Evolutionary conservation across 2,888 invertebrate genomes (phyloP).

Genomic region (Machimus rusticus): DNA sequence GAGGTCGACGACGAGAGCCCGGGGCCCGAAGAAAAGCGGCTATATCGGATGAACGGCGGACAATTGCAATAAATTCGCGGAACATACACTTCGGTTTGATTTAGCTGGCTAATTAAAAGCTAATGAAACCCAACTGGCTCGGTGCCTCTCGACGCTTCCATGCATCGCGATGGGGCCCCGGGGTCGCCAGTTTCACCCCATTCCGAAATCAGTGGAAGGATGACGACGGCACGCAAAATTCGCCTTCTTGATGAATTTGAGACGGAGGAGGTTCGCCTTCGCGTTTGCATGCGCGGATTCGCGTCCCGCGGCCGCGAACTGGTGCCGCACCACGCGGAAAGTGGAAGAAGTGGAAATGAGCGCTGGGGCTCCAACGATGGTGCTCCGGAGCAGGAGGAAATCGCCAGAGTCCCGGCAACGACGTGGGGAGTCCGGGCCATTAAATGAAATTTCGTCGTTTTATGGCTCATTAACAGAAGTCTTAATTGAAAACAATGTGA

Average conservation of each 20-base stretch:
- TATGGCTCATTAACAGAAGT: conserved; percentile 49
- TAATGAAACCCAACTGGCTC: conserved; percentile 42
- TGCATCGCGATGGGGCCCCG: neutral
- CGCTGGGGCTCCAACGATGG: neutral
- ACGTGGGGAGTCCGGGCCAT: conserved; percentile 43
- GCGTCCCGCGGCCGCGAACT: neutral
- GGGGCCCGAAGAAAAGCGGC: neutral
- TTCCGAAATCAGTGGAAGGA: neutral
- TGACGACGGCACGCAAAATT: conserved; percentile 13
- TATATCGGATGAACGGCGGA: neutral
- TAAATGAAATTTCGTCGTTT: conserved; percentile 47
- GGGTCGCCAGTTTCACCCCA: neutral
- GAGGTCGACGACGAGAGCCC: neutral
- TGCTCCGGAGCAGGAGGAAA: neutral
- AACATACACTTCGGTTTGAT: conserved; percentile 22
- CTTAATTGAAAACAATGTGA: conserved; percentile 49
- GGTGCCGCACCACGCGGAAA: neutral
- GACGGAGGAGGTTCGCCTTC: conserved; percentile 10
- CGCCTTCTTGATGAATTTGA: conserved; percentile 17
- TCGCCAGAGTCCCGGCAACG: neutral
- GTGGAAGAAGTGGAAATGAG: conserved; percentile 14
- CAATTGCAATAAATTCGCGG: conserved; percentile 31
- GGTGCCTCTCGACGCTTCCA: neutral
- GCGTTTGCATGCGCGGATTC: conserved; percentile 21
- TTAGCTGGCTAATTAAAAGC: conserved; percentile 45